Evolutionary conservation across 2,113 vertebrate genomes (phyloP).

Genomic region (Anas platyrhynchos): DNA sequence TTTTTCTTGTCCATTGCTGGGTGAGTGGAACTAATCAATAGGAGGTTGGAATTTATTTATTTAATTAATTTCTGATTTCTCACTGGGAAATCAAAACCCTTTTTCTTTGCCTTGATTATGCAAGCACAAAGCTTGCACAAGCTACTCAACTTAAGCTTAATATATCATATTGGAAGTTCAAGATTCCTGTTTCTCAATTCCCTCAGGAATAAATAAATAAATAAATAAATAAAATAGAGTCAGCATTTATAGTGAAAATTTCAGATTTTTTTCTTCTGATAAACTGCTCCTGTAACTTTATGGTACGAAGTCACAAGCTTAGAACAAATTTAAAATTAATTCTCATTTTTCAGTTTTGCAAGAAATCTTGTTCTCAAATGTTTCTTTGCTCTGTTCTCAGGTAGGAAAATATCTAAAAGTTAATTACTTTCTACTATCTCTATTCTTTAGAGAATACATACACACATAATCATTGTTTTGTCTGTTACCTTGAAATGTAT

Average conservation of each 20-base stretch:
- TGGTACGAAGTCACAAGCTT: not conserved
- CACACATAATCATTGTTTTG: not conserved
- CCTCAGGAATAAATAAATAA: not conserved
- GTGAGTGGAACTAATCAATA: slow-evolving; percentile 1
- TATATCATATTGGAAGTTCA: not conserved
- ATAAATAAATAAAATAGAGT: too few species aligned
- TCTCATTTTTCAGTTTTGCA: not conserved
- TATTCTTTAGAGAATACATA: not conserved
- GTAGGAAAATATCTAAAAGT: not conserved
- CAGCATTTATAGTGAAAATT: not conserved
- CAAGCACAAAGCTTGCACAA: not conserved
- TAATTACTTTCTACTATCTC: not conserved
- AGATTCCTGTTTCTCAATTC: not conserved
- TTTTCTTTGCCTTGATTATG: not conserved
- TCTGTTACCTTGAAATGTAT: not conserved
- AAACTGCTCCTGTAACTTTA: not conserved
- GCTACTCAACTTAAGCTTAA: not conserved
- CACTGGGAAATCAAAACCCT: not conserved
- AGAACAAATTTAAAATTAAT: not conserved
- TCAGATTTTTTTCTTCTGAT: not conserved
- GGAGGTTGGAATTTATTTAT: not conserved
- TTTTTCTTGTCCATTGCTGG: not conserved
- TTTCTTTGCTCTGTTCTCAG: not conserved
- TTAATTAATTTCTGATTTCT: slow-evolving; percentile 1
- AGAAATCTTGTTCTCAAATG: not conserved